Percentiles rank a stretch among this genome's conserved stretches.
phyloP scores from a whole-genome alignment of 2,888 invertebrate genomes.

The Lapara coniferarum region DNA sequence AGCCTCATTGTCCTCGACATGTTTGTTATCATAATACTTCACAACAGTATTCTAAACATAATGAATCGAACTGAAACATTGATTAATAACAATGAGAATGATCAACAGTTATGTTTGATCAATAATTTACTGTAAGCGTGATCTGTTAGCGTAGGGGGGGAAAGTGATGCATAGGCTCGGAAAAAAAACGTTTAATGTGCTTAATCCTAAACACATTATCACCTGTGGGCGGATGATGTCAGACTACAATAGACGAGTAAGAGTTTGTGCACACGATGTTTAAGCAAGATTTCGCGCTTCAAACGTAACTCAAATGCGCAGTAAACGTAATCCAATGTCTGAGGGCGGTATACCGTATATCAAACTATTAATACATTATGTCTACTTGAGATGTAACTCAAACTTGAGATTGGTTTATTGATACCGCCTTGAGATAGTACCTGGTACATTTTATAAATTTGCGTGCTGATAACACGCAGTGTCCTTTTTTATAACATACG shows the following conservation, averaged over 20 bases:
- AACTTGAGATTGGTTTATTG: too few species aligned
- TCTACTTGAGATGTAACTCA: too few species aligned
- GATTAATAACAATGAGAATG: background rate
- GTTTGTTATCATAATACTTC: background rate
- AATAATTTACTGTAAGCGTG: background rate
- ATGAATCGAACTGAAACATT: background rate
- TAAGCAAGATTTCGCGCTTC: too few species aligned
- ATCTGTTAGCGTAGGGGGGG: conserved; percentile 13
- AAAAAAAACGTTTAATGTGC: background rate
- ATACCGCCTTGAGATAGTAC: too few species aligned
- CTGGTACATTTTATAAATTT: too few species aligned
- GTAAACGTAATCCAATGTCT: too few species aligned
- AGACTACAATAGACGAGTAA: conserved; percentile 2
- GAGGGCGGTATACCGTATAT: too few species aligned
- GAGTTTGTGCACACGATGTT: too few species aligned
- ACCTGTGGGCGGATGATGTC: conserved; percentile 17
- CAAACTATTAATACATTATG: too few species aligned
- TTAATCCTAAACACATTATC: conserved; percentile 19
- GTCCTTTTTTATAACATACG: too few species aligned
- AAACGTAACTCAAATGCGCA: too few species aligned
- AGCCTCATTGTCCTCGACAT: background rate
- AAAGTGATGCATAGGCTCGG: conserved; percentile 11
- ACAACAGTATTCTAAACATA: background rate
- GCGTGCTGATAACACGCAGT: too few species aligned
- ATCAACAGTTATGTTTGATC: background rate